Conservation (phyloP, 2,113 vertebrate genomes). For the Puma concolor region DNA sequence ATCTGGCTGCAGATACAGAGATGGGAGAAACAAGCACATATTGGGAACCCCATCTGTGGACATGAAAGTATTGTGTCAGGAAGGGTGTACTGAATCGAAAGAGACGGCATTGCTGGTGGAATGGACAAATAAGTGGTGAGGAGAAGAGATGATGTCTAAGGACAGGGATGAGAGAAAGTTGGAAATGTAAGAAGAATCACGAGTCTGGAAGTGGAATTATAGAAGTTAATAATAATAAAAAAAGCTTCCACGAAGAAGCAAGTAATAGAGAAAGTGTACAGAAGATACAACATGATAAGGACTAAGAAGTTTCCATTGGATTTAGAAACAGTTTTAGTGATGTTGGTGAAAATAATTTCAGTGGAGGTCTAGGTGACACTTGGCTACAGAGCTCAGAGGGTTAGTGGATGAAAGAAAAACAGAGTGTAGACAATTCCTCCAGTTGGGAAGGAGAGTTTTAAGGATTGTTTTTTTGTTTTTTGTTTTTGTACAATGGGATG, state of each 20-base stretch:
- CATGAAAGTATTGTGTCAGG: background rate
- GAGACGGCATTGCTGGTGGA: background rate
- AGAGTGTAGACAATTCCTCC: background rate
- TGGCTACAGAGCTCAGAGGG: background rate
- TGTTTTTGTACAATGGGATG: background rate
- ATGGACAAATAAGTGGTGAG: background rate
- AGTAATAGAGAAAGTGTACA: background rate
- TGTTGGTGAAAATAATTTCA: background rate
- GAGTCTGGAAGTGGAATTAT: background rate
- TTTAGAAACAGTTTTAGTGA: conserved; percentile 44
- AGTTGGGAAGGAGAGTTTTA: background rate
- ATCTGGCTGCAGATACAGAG: background rate
- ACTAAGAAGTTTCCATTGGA: background rate
- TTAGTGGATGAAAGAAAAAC: background rate
- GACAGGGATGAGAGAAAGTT: background rate
- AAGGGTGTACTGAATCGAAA: background rate
- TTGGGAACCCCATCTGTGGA: background rate
- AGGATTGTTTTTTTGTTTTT: background rate
- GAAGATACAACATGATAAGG: background rate
- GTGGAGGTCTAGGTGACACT: background rate
- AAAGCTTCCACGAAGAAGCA: background rate
- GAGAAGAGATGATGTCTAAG: background rate
- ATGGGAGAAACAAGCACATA: background rate
- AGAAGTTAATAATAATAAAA: background rate
- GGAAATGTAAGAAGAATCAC: background rate